Conservation (phyloP, 1,140 invertebrate genomes). For the Drosophila parvula region DNA sequence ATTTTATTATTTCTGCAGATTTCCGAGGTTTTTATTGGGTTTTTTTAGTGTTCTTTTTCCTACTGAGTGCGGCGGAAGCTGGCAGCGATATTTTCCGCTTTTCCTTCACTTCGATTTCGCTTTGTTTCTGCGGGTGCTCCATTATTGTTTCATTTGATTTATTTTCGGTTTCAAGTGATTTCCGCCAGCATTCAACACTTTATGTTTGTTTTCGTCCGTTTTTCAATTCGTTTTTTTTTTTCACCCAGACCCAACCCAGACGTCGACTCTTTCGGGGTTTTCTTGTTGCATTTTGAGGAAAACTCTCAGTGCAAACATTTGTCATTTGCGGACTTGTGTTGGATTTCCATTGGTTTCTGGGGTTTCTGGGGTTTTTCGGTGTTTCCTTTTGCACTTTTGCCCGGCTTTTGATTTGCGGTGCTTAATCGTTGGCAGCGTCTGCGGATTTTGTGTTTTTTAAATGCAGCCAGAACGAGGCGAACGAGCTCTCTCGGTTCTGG, state of each 20-base stretch:
- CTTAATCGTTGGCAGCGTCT: constrained; percentile 77
- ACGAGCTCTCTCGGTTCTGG: constrained; percentile 46
- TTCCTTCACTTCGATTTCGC: constrained; percentile 49
- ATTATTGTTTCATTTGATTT: constrained; percentile 80
- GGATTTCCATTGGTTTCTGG: constrained; percentile 47
- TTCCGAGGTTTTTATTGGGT: constrained; percentile 37
- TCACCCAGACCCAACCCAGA: neutral
- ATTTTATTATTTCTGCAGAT: constrained; percentile 58
- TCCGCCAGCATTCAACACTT: constrained; percentile 78
- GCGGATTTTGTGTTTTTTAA: constrained; percentile 53
- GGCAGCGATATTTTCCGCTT: constrained; percentile 64
- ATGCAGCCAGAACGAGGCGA: constrained; percentile 46
- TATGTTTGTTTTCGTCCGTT: constrained; percentile 61
- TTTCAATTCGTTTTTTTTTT: constrained; percentile 13
- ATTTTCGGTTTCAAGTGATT: constrained; percentile 81
- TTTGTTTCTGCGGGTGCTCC: constrained; percentile 53
- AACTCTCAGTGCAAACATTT: constrained; percentile 67
- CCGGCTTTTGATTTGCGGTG: constrained; percentile 72
- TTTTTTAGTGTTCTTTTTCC: constrained; percentile 23
- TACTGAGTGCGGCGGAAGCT: constrained; percentile 42
- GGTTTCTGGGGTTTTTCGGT: constrained; percentile 29
- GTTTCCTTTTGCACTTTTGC: constrained; percentile 42
- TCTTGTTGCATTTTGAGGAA: constrained; percentile 36
- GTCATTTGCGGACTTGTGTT: constrained; percentile 68
- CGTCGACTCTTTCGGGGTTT: constrained; percentile 26